phyloP scores from a whole-genome alignment of 2,888 invertebrate species.

The Andricus quercusramuli region DNA sequence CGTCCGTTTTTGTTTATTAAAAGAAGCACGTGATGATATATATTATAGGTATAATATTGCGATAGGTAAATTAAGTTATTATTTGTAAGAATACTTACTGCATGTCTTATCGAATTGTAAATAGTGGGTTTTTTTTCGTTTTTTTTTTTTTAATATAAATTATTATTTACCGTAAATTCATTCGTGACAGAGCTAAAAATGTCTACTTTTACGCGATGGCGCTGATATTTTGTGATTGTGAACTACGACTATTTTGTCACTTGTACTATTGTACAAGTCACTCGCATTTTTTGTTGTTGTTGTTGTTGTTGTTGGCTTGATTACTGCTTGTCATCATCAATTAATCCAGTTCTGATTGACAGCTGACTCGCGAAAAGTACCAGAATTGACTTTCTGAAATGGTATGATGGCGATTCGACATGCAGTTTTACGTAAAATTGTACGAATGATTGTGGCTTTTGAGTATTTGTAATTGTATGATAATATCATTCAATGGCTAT shows the following conservation, averaged over 20 bases:
- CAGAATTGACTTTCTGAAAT: neutral
- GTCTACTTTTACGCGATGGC: constrained; percentile 24
- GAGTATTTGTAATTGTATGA: constrained; percentile 28
- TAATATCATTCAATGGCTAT: constrained; percentile 3
- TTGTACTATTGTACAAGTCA: constrained; percentile 21
- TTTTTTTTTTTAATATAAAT: no score
- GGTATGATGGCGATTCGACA: constrained; percentile 66
- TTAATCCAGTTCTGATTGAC: neutral
- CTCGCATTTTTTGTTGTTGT: constrained; percentile 1
- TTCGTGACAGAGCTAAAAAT: constrained; percentile 43
- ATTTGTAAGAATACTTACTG: constrained; percentile 65
- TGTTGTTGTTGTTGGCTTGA: neutral
- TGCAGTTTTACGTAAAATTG: constrained; percentile 68
- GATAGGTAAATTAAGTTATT: constrained; percentile 63
- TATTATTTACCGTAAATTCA: constrained; percentile 54
- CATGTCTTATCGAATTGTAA: constrained; percentile 76
- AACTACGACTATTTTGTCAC: constrained; percentile 39
- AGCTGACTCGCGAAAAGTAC: neutral
- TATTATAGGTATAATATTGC: constrained; percentile 60
- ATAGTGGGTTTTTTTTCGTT: constrained; percentile 77
- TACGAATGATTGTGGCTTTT: constrained; percentile 55
- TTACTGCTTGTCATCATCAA: constrained; percentile 9
- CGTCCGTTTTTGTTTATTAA: constrained; percentile 52
- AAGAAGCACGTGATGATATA: constrained; percentile 64
- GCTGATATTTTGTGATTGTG: constrained; percentile 41